These are phyloP conservation scores for Tipula confusa DNA, from an alignment of 2,888 invertebrate species.

Conservation along the genomic window DNA sequence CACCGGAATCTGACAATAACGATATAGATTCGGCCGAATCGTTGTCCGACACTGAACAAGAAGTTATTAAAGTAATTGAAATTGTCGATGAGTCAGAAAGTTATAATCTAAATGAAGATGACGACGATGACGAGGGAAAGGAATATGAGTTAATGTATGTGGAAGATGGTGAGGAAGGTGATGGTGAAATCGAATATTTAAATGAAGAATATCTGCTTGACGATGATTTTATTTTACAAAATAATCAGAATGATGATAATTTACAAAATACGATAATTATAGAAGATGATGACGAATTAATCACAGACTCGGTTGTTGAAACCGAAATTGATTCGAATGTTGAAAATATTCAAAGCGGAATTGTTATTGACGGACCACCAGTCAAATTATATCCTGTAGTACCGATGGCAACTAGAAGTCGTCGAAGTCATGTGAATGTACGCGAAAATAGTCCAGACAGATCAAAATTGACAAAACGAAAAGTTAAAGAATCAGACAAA, in stretches of 20 bases:
- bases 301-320: not conserved
- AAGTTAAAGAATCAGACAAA: not conserved
- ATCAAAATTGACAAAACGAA: not conserved
- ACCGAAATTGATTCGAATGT: not conserved
- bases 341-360: not conserved
- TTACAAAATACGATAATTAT: not conserved
- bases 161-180: not conserved
- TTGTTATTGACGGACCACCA: not conserved
- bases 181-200: constrained; percentile 20
- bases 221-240: not conserved
- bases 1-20: not conserved
- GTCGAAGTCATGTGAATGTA: not conserved
- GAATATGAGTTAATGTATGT: not conserved
- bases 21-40: not conserved
- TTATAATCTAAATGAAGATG: not conserved
- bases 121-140: not conserved
- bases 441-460: not conserved
- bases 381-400: not conserved
- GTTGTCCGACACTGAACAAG: not conserved
- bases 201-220: constrained; percentile 27
- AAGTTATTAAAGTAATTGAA: constrained; percentile 30
- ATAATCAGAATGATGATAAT: not conserved
- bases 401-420: not conserved
- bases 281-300: not conserved
- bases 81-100: constrained; percentile 14